Percentiles rank a stretch among this genome's conserved stretches.
phyloP scores from a whole-genome alignment of 2,888 invertebrate genomes.

The Nesidiocoris tenuis region DNA sequence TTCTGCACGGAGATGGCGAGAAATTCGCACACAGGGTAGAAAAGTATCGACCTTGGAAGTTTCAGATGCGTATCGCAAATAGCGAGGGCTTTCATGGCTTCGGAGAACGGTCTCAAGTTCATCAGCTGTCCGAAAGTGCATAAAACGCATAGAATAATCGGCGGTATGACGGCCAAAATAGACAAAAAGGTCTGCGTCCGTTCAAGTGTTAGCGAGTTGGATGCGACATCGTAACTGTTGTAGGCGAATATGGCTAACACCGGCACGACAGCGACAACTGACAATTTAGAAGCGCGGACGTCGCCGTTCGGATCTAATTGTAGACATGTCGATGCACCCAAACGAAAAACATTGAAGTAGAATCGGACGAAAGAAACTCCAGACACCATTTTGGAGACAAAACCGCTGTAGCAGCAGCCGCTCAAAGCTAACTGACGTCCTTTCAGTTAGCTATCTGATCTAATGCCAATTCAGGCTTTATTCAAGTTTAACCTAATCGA shows the following conservation, averaged over 20 bases:
- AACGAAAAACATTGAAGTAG: background rate
- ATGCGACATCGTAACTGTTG: background rate
- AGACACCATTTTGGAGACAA: background rate
- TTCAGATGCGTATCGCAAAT: background rate
- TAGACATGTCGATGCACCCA: background rate
- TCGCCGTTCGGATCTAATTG: background rate
- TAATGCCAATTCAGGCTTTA: no score
- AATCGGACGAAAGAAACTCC: background rate
- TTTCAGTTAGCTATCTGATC: no score
- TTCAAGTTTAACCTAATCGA: no score
- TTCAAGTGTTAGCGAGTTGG: background rate
- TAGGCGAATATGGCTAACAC: background rate
- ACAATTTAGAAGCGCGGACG: background rate
- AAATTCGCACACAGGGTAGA: background rate
- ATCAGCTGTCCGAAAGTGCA: background rate
- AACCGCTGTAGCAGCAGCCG: no score
- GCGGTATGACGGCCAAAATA: background rate
- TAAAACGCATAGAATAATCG: background rate
- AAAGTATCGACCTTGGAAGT: background rate
- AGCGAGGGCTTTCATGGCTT: background rate
- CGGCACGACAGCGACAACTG: background rate
- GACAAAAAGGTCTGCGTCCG: background rate
- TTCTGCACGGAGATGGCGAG: background rate
- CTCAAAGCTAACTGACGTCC: no score
- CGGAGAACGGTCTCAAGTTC: background rate